Evolutionary conservation across 1,140 invertebrate species (phyloP).

Genomic region (Drosophila pectinifera): DNA sequence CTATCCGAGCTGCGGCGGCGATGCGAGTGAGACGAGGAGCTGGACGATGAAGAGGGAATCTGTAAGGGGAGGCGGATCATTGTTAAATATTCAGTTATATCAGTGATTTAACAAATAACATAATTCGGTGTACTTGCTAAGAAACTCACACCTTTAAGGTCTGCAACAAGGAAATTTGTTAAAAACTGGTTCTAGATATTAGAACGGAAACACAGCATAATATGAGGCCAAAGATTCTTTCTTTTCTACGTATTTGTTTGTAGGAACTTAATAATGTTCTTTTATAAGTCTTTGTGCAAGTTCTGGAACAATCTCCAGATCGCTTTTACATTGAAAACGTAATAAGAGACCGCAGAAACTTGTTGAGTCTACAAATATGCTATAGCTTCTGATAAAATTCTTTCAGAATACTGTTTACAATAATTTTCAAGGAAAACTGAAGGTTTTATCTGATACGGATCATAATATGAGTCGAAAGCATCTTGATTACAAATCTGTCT

Average conservation of each 20-base stretch:
- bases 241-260: not conserved
- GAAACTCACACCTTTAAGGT: too few relatives aligned
- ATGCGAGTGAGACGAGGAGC: slow-evolving; percentile 69
- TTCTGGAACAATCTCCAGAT: not conserved
- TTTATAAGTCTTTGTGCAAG: not conserved
- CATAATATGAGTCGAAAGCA: not conserved
- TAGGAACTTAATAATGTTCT: not conserved
- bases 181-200: not conserved
- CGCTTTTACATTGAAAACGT: not conserved
- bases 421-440: not conserved
- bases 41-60: slow-evolving; percentile 66
- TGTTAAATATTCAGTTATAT: not conserved
- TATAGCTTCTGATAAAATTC: too few relatives aligned
- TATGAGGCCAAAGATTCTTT: too few relatives aligned
- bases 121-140: too few relatives aligned
- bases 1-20: slow-evolving; percentile 77
- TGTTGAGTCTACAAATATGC: not conserved
- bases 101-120: too few relatives aligned
- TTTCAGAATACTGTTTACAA: not conserved
- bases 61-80: slow-evolving; percentile 14
- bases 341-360: not conserved
- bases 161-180: not conserved
- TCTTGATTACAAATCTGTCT: not conserved
- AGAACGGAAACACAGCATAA: not conserved
- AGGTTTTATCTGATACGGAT: too few relatives aligned